A percentile compares a stretch with the other conserved stretches of the same genome.
phyloP scores from a whole-genome alignment of 1,140 invertebrate species.

The Pseudomyrmex concolor region DNA sequence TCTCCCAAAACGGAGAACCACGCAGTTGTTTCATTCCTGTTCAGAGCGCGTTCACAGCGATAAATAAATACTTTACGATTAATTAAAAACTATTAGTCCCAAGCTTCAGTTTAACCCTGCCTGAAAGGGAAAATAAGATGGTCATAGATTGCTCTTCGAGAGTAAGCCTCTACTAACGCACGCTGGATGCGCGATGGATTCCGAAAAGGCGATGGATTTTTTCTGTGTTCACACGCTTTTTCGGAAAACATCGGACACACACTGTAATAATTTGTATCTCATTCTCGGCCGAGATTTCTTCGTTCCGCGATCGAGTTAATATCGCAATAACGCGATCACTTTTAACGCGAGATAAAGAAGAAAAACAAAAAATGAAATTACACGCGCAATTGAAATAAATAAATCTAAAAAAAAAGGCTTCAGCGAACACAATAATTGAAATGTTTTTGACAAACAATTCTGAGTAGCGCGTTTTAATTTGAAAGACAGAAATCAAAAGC shows the following conservation, averaged over 20 bases:
- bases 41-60: slow-evolving; percentile 40
- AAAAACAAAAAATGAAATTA: neutral
- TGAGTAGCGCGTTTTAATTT: neutral
- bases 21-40: slow-evolving; percentile 27
- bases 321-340: neutral
- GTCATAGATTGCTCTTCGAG: slow-evolving; percentile 78
- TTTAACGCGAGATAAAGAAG: neutral
- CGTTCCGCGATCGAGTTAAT: slow-evolving; percentile 25
- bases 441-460: neutral
- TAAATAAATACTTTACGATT: slow-evolving; percentile 77
- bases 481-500: slow-evolving; percentile 4
- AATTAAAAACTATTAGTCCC: slow-evolving; percentile 81
- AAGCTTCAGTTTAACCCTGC: slow-evolving; percentile 78
- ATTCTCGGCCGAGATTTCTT: slow-evolving; percentile 34
- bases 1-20: neutral
- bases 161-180: slow-evolving; percentile 62
- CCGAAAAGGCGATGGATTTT: neutral
- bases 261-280: slow-evolving; percentile 48
- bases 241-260: slow-evolving; percentile 40
- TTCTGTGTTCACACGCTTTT: neutral
- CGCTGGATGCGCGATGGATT: slow-evolving; percentile 28
- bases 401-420: neutral
- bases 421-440: neutral
- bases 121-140: slow-evolving; percentile 79
- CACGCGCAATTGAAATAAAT: neutral